Evolutionary conservation across 2,113 vertebrate genomes (phyloP), one percentile per base, ranked within the genome.

Genomic region (Ardeotis arabs): DNA sequence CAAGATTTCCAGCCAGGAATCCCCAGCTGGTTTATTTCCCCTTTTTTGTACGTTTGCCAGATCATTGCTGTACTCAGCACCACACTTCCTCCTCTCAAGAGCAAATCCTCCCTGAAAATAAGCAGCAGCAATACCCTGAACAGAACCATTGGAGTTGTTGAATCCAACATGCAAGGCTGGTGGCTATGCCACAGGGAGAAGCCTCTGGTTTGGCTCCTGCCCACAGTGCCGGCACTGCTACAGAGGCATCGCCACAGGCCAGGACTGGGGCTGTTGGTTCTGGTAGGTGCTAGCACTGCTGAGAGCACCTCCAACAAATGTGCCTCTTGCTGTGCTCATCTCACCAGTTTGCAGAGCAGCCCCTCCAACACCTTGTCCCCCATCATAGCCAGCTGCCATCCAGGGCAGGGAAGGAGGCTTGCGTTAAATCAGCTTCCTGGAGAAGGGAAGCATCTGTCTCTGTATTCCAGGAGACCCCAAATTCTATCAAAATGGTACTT

Each of bases 1-100:
- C 94, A 82, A 92, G 53, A 79, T 60, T 95, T 95, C 86, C 69
- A 78, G 52, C 33, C 68, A 74, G 93, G 93, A 96, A 93, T 92
- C 90, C 85, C 78, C 92, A 93, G 78, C 49, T 89, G 90, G 73
- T 88, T 97, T 84, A 73, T 73, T 60, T 94, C 84, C 37, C 86
- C 49, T 85, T 47, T 94, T 86, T 88, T 94, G 83, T 87, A 80
- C 14, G 17, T 41, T 62, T 82, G 73, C 87, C 93, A 95, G 56
- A 86, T 87, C n/a, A 17, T 27, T 78, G 52, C 27, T 84, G 23
- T 49, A 53, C 55, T 81, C 64, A 44, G 68, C 64, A 55, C 14
- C 37, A 68, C 0, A 0, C 6, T 86, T 80, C 56, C 72, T 86
- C 17, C 24, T 66, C 73, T 59, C 12, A 67, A 92, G 24, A 53